Conservation (phyloP, 92 coral and sea anemone species). For the Galaxea fascicularis region DNA sequence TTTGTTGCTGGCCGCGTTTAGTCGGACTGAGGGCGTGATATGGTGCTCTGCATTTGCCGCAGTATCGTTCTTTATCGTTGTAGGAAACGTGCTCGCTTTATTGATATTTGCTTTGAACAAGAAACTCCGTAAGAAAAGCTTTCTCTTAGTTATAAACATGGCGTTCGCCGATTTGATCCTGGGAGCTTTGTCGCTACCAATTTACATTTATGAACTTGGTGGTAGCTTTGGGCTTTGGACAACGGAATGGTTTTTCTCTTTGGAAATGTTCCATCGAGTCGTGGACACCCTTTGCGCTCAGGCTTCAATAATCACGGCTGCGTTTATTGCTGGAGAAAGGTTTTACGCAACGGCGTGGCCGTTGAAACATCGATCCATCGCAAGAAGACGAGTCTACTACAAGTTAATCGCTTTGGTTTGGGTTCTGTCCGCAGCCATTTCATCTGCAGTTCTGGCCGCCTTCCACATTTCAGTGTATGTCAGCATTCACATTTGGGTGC, state of each 20-base stretch:
- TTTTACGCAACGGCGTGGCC: slow-evolving; percentile 37
- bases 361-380: slow-evolving; percentile 14
- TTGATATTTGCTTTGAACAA: slow-evolving; percentile 29
- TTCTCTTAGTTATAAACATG: slow-evolving; percentile 43
- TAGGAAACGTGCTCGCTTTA: slow-evolving; percentile 18
- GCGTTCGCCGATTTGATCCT: slow-evolving; percentile 44
- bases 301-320: slow-evolving; percentile 41
- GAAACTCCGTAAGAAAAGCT: slow-evolving; percentile 44
- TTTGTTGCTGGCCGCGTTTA: neutral
- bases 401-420: slow-evolving; percentile 5
- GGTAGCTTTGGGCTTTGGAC: slow-evolving; percentile 24
- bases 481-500: slow-evolving; percentile 27
- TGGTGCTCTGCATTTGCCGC: slow-evolving; percentile 40
- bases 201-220: slow-evolving; percentile 25
- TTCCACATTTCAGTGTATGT: neutral
- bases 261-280: slow-evolving; percentile 5
- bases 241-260: neutral
- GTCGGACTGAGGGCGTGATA: slow-evolving; percentile 11
- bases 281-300: slow-evolving; percentile 45
- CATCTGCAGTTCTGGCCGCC: slow-evolving; percentile 4
- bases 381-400: slow-evolving; percentile 28
- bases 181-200: slow-evolving; percentile 30
- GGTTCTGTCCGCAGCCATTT: slow-evolving; percentile 12
- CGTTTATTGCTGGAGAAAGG: slow-evolving; percentile 50
- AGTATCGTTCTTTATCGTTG: slow-evolving; percentile 8